Evolutionary conservation across 2,113 vertebrate genomes (phyloP).

Genomic region (Hippocampus zosterae): DNA sequence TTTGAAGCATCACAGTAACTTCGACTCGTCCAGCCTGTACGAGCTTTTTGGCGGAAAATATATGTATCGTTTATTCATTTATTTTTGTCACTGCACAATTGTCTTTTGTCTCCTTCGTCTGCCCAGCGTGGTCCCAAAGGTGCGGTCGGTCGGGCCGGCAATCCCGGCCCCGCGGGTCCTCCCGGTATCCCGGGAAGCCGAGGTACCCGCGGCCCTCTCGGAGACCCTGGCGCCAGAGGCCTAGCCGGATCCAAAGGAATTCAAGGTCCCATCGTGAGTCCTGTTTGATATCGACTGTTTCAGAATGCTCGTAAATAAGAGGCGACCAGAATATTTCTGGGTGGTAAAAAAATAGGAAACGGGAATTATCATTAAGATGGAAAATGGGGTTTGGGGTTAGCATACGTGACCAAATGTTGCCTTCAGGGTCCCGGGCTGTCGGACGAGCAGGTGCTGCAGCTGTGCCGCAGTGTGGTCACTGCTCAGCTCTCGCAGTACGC

Average conservation of each 20-base stretch:
- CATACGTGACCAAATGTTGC: background rate
- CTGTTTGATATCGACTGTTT: background rate
- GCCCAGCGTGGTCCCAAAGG: conserved; percentile 67
- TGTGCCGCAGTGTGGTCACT: conserved; percentile 68
- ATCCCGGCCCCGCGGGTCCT: conserved; percentile 59
- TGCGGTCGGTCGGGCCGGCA: conserved; percentile 47
- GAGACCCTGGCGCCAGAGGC: conserved; percentile 68
- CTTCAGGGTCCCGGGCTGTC: conserved; percentile 72
- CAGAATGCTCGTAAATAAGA: background rate
- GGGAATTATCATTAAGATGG: no score
- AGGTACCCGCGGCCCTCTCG: conserved; percentile 62
- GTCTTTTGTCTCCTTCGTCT: no score
- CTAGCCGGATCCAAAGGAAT: conserved; percentile 66
- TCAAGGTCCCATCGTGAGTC: conserved; percentile 67
- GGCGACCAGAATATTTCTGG: background rate
- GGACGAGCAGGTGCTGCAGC: conserved; percentile 73
- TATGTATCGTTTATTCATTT: no score
- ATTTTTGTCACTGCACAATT: no score
- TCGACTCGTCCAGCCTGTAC: no score
- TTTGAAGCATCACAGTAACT: no score
- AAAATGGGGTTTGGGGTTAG: no score
- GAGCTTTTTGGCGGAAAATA: no score
- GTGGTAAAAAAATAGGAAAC: background rate
- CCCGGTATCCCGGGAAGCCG: conserved; percentile 72
- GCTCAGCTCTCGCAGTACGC: conserved; percentile 73